Percentiles rank a stretch among this genome's conserved stretches.
Conservation (phyloP, 2,888 invertebrate genomes). For the Aphelenchoides bicaudatus region DNA sequence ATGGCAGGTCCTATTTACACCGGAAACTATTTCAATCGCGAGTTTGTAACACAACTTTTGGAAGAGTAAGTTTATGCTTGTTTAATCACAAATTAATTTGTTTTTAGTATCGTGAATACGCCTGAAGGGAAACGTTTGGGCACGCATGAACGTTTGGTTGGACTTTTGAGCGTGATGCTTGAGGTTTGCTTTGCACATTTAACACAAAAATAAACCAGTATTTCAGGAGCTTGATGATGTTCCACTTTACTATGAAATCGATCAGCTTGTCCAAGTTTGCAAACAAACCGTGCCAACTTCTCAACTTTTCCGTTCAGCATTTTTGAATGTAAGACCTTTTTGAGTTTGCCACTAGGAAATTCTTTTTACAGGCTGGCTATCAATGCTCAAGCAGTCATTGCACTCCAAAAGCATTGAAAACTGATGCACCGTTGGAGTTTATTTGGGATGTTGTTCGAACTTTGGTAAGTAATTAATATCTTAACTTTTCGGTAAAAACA, state of each 20-base stretch:
- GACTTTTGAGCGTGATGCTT: constrained; percentile 74
- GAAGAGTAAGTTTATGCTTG: constrained; percentile 34
- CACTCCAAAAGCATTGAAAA: constrained; percentile 81
- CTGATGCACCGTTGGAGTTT: constrained; percentile 78
- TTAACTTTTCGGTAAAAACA: neutral
- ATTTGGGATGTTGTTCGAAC: constrained; percentile 87
- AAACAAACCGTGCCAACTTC: constrained; percentile 37
- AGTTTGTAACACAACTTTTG: constrained; percentile 74
- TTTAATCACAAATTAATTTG: constrained; percentile 19
- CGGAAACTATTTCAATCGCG: constrained; percentile 75
- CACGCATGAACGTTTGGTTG: constrained; percentile 75
- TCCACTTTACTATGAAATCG: constrained; percentile 82
- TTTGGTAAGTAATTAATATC: neutral
- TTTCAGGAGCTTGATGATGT: constrained; percentile 74
- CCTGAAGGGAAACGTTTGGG: constrained; percentile 65
- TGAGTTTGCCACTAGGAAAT: too few species aligned
- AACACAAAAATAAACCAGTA: constrained; percentile 16
- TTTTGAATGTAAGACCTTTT: too few species aligned
- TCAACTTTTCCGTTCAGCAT: constrained; percentile 72
- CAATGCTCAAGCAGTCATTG: constrained; percentile 88
- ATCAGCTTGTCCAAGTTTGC: constrained; percentile 72
- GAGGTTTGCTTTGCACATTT: constrained; percentile 56
- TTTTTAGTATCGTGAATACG: constrained; percentile 39
- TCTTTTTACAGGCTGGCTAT: too few species aligned
- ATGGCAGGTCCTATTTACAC: constrained; percentile 92